Evolutionary conservation across 2,888 invertebrate genomes (phyloP).

Genomic region (Merodon equestris): DNA sequence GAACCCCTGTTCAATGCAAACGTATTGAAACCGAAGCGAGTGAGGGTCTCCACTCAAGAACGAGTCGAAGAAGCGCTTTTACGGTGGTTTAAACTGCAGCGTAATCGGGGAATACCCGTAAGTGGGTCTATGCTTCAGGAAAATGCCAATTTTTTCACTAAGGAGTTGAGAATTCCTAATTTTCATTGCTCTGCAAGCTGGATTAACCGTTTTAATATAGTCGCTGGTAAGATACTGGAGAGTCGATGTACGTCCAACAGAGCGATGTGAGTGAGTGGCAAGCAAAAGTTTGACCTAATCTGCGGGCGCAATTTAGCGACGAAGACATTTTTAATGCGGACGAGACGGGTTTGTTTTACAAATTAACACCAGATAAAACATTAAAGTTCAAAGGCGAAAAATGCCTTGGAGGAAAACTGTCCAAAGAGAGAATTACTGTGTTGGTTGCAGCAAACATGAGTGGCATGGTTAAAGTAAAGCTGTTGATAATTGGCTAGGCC

Average conservation of each 20-base stretch:
- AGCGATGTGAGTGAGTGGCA: slow-evolving; percentile 19
- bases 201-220: slow-evolving; percentile 9
- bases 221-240: slow-evolving; percentile 5
- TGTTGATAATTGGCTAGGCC: slow-evolving; percentile 1
- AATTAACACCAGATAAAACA: slow-evolving; percentile 22
- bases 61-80: background rate
- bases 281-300: background rate
- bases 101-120: slow-evolving; percentile 16
- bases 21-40: background rate
- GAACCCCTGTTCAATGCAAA: slow-evolving; percentile 9
- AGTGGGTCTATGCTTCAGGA: too few species aligned
- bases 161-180: too few species aligned
- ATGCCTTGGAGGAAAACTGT: background rate
- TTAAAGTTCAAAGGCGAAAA: slow-evolving; percentile 17
- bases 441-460: slow-evolving; percentile 10
- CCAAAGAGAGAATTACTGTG: slow-evolving; percentile 1
- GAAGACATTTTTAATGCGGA: slow-evolving; percentile 5
- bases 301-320: slow-evolving; percentile 5
- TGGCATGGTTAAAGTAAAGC: slow-evolving; percentile 7
- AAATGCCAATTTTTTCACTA: too few species aligned
- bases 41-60: too few species aligned
- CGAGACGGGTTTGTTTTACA: slow-evolving; percentile 20
- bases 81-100: slow-evolving; percentile 22
- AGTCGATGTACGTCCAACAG: slow-evolving; percentile 17
- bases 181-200: too few species aligned